Percentiles rank a stretch among this genome's conserved stretches.
Conservation (phyloP, 1,140 invertebrate genomes). For the Rhagoletis pomonella region DNA sequence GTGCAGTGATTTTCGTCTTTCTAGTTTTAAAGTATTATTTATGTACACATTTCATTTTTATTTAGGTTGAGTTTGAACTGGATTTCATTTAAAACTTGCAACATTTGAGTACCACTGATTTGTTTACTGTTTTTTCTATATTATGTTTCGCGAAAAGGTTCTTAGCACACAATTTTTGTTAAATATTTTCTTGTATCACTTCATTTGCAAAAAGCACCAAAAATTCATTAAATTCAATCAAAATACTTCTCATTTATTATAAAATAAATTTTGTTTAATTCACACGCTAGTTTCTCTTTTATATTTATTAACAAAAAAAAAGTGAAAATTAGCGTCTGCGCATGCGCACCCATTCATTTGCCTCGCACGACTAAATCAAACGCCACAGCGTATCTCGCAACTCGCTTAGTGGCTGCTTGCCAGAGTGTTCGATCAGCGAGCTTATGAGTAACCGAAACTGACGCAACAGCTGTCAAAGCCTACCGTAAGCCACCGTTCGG, state of each 20-base stretch:
- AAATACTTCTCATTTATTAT: neutral
- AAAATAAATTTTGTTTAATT: neutral
- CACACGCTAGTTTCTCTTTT: constrained; percentile 10
- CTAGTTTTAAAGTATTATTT: neutral
- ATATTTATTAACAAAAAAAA: neutral
- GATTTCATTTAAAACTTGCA: neutral
- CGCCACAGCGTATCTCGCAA: neutral
- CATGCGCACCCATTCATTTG: constrained; percentile 34
- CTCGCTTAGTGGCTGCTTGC: neutral
- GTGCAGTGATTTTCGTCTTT: neutral
- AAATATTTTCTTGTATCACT: neutral
- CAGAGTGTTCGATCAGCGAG: neutral
- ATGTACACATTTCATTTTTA: neutral
- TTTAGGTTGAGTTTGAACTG: neutral
- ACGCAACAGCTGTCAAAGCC: constrained; percentile 17
- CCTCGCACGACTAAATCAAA: constrained; percentile 14
- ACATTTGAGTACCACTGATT: neutral
- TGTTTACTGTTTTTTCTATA: neutral
- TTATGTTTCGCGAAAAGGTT: neutral
- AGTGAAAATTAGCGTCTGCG: neutral
- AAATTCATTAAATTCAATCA: neutral
- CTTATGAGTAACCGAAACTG: neutral
- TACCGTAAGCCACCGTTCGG: neutral
- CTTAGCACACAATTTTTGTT: neutral
- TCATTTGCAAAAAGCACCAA: neutral